Base-by-base conservation (phyloP, 2,113 vertebrate genomes). In the Lepus europaeus region DNA sequence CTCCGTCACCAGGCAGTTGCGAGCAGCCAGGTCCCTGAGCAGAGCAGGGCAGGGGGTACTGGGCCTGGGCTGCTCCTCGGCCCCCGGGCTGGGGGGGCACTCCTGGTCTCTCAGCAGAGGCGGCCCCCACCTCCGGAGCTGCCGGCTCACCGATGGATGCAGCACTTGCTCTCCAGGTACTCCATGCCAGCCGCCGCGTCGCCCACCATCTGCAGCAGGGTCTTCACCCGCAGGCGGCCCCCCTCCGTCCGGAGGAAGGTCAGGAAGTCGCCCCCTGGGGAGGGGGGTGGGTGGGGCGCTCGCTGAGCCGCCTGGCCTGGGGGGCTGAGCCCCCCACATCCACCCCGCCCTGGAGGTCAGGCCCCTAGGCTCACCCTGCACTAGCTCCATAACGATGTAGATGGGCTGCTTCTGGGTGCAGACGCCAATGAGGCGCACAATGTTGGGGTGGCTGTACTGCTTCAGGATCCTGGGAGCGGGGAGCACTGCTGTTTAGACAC, bases 391-490 rank as follows among this genome's bases (percentile, higher is more conserved):
- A 97, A 99, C 98, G 0, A 99, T 99, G 97, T 99, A 99, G 90
- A 99, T 99, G 39, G 99, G 99, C 96, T 99, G 99, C 31, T 99
- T 99, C 98, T 99, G 99, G 0, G 99, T 99, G 97, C 99, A 99
- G 89, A 99, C 99, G 0, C 99, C 99, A 0, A 99, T 99, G 90
- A 99, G 99, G 64, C 98, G 99, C 90, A 99, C 99, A 0, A 99
- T 99, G 98, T 99, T 99, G 0, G 99, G 99, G 96, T 99, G 99
- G 80, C 98, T 98, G 25, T 99, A 99, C 96, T 99, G 99, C 97
- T 99, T 99, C 93, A 99, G 98, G 97, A 99, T 99, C 98, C 99
- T 99, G 96, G 1, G 2, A 19, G 13, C 17, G 19, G 17, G 70
- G 68, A 74, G 51, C 33, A 31, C n/a, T 5, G 59, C 31, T 27